Percentiles rank a stretch among this genome's conserved stretches.
These are phyloP conservation scores for Philonicus albiceps DNA, from an alignment of 2,888 invertebrate species.

Conservation along the genomic window DNA sequence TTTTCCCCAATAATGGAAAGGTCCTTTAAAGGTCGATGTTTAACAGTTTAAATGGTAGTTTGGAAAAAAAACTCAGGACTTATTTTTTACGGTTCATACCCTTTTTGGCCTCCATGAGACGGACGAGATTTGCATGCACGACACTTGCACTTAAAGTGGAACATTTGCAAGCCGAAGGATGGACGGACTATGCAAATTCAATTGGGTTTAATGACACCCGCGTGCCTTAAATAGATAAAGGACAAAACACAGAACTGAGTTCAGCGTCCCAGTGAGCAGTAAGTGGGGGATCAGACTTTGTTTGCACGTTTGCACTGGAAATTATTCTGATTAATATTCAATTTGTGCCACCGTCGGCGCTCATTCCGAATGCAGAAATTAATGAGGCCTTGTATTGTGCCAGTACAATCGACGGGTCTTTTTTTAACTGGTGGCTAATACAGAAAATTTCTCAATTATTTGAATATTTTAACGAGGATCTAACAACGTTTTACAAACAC, in stretches of 20 bases:
- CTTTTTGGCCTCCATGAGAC: neutral
- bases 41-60: neutral
- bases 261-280: neutral
- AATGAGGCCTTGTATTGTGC: neutral
- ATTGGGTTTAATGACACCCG: neutral
- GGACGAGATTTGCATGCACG: neutral
- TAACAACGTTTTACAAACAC: neutral
- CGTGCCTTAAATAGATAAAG: neutral
- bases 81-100: neutral
- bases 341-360: neutral
- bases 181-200: neutral
- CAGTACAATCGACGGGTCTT: neutral
- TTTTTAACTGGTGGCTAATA: neutral
- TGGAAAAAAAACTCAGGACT: neutral
- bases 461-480: neutral
- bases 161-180: neutral
- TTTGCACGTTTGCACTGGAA: constrained; percentile 10
- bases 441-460: neutral
- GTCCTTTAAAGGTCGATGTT: neutral
- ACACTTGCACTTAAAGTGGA: neutral
- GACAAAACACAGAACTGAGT: neutral
- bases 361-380: constrained; percentile 2
- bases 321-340: constrained; percentile 27
- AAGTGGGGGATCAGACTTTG: neutral
- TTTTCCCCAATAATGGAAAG: neutral